Conservation (phyloP, 1,140 invertebrate species). For the Oryzaephilus surinamensis region DNA sequence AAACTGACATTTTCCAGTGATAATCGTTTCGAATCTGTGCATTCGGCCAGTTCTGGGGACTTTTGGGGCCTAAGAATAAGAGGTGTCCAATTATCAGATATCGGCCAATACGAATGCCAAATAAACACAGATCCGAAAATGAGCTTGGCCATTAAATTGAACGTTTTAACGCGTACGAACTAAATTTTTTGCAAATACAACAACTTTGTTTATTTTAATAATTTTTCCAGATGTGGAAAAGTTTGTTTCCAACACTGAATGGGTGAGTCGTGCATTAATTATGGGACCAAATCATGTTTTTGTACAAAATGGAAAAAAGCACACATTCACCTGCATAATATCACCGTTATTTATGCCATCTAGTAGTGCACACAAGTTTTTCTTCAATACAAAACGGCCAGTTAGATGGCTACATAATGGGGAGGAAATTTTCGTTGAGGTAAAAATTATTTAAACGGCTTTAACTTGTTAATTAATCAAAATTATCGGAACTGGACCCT, state of each 20-base stretch:
- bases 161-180: constrained; percentile 30
- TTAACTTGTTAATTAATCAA: too few species aligned
- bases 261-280: constrained; percentile 26
- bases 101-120: constrained; percentile 68
- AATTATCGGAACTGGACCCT: too few species aligned
- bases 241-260: constrained; percentile 17
- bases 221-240: constrained; percentile 13
- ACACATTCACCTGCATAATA: constrained; percentile 35
- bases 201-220: too few species aligned
- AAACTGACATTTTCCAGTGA: constrained; percentile 60
- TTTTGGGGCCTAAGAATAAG: constrained; percentile 60
- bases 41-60: constrained; percentile 40
- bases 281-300: constrained; percentile 30
- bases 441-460: constrained; percentile 20
- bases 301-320: constrained; percentile 29
- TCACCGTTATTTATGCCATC: constrained; percentile 11
- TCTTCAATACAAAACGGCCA: constrained; percentile 18
- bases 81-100: constrained; percentile 50
- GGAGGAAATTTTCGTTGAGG: constrained; percentile 30
- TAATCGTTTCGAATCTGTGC: constrained; percentile 49
- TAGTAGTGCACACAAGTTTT: too few species aligned
- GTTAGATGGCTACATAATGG: constrained; percentile 31
- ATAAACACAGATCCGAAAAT: constrained; percentile 72
- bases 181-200: too few species aligned
- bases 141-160: constrained; percentile 54